phyloP scores from a whole-genome alignment of 2,797 vertebrate species.

The Dipus sagitta region DNA sequence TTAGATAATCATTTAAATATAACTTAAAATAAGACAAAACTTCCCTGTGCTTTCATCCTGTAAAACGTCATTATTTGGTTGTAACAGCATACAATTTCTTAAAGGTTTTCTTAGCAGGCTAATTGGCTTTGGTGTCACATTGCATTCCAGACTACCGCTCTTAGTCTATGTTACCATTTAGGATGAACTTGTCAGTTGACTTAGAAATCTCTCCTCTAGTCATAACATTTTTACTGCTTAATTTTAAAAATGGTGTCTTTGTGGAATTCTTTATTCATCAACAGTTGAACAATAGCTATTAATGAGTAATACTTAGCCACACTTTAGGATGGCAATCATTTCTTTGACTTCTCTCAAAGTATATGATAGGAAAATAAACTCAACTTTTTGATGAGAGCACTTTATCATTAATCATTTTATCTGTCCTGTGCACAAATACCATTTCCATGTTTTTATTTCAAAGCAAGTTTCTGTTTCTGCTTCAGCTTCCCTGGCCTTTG shows the following conservation, averaged over 20 bases:
- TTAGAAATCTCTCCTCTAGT: background rate
- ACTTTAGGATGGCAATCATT: background rate
- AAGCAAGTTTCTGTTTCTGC: background rate
- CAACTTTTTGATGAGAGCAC: background rate
- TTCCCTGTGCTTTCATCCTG: background rate
- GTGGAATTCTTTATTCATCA: background rate
- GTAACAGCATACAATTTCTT: background rate
- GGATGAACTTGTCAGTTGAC: background rate
- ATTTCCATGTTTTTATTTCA: constrained; percentile 29
- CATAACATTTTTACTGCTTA: background rate
- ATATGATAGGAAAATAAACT: constrained; percentile 1
- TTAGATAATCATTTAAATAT: background rate
- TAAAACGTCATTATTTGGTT: constrained; percentile 3
- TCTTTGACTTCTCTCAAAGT: background rate
- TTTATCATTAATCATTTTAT: background rate
- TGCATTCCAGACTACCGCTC: background rate
- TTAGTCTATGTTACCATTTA: background rate
- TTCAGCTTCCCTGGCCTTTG: background rate
- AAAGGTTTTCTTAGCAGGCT: constrained; percentile 18
- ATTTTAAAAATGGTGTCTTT: background rate
- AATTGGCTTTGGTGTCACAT: background rate
- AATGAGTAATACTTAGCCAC: background rate
- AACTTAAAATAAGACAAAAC: background rate
- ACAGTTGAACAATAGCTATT: constrained; percentile 10
- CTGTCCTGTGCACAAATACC: background rate